Evolutionary conservation across 2,888 invertebrate genomes (phyloP), one percentile per base, ranked within the genome.

Genomic region (Cataglyphis livida): DNA sequence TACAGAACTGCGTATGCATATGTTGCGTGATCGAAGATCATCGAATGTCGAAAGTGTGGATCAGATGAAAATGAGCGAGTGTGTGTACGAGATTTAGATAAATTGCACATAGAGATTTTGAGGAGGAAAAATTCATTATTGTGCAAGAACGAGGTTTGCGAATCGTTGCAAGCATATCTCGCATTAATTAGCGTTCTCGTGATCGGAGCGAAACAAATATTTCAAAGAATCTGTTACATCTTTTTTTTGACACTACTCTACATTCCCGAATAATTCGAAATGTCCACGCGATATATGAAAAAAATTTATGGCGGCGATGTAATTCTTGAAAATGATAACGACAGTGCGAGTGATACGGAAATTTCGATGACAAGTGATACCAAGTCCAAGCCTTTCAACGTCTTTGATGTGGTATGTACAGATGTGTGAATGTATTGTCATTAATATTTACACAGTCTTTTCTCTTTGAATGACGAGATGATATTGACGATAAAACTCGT

Each of bases 381-480:
- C 57, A 95, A 96, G 89, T 95, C 95, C 88, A 96, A 96, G 91
- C 95, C 95, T 86, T 95, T 96, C 76, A 96, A 97, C 91, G 95
- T 96, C 89, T 97, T 97, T 91, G 96, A 97, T 95, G 95, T 97
- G 96, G 97, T 97, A 95, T 94, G 95, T 94, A 73, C 5, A 44
- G 61, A 6, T 21, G 12, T 21, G n/a, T 38, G 38, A 38, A 28
- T 44, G 15, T 15, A 15, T 54, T 57, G 10, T 41, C 10, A 12
- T 61, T 59, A 70, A n/a, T 57, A 54, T 41, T 41, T 61, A 15
- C 18, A 65, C 15, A n/a, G 18, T 62, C 66, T 18, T 15, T 48
- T 15, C 1, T n/a, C 0, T 41, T 1, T 28, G 25, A 28, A 28
- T 28, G 25, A 28, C 21, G 21, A 21, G 32, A 35, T 48, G 1